Evolutionary conservation across 2,888 invertebrate genomes (phyloP), one percentile per base, ranked within the genome.

Genomic region (Amiota communis): DNA sequence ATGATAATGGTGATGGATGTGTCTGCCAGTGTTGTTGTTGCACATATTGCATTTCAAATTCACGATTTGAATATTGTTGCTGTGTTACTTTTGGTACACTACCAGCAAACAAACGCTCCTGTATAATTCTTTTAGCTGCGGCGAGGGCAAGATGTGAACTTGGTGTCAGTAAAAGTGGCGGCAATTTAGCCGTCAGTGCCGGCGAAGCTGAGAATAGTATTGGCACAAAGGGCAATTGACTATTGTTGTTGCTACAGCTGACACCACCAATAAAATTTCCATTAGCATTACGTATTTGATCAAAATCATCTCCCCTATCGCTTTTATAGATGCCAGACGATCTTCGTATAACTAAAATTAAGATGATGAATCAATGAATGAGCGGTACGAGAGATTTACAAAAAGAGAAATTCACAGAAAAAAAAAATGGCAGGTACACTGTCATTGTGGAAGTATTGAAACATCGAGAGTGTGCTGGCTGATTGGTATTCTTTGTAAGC

Each of bases 311-410:
- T 65, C 76, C 75, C 76, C 76, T 74, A 75, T 71, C 77, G 75
- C 81, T 82, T 72, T 78, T 80, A 80, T 83, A 82, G 80, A 80
- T 83, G 85, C 87, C 88, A 80, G 84, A 76, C 71, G 94, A 94
- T 90, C 94, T 94, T 85, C 90, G 89, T 86, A 89, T 88, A 87
- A 88, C 90, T 90, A 89, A 88, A 89, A 89, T 87, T 83, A 85
- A 88, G 86, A 88, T 88, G 83, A 85, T 85, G 88, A 88, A 85
- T 83, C 82, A 86, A 87, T 87, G 84, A 86, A 77, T 53, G 72
- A 71, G 78, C 77, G 78, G 77, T 76, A 80, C 76, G 74, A 70
- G 20, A 74, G 75, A 74, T 67, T 59, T 46, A 59, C 59, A 59
- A 20, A 59, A 9, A 57, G 11, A 59, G 17, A 59, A 6, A 4